A percentile compares a stretch with the other conserved stretches of the same genome.
Conservation (phyloP, 1,140 invertebrate species). For the Nebria ingens region DNA sequence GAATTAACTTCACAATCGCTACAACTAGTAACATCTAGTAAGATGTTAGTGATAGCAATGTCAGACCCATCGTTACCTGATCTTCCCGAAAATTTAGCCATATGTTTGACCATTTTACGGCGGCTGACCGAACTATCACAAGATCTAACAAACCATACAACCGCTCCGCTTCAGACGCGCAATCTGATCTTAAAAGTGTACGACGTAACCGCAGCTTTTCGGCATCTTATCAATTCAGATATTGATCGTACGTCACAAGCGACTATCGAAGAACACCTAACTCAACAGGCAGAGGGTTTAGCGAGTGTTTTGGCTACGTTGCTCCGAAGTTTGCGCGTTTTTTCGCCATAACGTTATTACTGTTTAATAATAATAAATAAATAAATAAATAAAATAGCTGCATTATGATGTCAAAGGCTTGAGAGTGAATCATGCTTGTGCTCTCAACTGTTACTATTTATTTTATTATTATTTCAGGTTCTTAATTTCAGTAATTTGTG, state of each 20-base stretch:
- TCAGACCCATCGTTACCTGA: conserved; percentile 48
- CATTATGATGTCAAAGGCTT: too few relatives aligned
- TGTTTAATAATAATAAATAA: too few relatives aligned
- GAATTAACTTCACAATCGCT: conserved; percentile 68
- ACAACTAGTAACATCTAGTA: conserved; percentile 71
- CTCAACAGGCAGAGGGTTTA: conserved; percentile 64
- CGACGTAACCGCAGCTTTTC: conserved; percentile 69
- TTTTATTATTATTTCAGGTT: too few relatives aligned
- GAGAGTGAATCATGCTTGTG: too few relatives aligned
- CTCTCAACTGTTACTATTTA: too few relatives aligned
- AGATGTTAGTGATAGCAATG: conserved; percentile 69
- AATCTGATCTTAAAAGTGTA: conserved; percentile 69
- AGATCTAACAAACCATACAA: conserved; percentile 59
- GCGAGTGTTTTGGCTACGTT: conserved; percentile 71
- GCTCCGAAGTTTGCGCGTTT: conserved; percentile 68
- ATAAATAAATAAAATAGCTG: too few relatives aligned
- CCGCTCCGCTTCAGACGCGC: conserved; percentile 64
- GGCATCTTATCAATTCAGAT: conserved; percentile 50
- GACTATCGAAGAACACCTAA: conserved; percentile 49
- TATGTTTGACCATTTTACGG: conserved; percentile 57
- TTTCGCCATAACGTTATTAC: conserved; percentile 59
- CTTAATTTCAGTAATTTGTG: too few relatives aligned
- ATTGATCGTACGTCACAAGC: conserved; percentile 39
- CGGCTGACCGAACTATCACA: conserved; percentile 56
- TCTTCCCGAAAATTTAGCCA: conserved; percentile 50